Evolutionary conservation across 2,113 vertebrate species (phyloP).

Genomic region (Crotalus tigris): DNA sequence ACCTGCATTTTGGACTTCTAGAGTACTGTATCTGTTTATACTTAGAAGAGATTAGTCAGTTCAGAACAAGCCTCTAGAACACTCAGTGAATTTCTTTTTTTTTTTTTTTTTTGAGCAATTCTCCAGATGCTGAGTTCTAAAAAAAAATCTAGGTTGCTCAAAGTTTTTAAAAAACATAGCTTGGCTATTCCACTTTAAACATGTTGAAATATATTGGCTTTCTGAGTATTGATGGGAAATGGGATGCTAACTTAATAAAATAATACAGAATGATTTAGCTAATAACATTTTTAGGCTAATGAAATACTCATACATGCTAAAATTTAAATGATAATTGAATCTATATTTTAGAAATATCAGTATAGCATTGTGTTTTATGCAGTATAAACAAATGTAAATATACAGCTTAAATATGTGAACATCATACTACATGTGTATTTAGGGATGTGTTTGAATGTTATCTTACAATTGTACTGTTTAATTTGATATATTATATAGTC

Average conservation of each 20-base stretch:
- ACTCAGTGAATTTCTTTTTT: neutral
- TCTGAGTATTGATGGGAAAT: neutral
- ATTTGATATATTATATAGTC: neutral
- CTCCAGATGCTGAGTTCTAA: neutral
- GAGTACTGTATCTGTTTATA: neutral
- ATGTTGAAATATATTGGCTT: neutral
- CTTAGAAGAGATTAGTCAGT: neutral
- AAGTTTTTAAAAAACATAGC: neutral
- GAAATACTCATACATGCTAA: neutral
- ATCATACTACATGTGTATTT: neutral
- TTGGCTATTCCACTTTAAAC: neutral
- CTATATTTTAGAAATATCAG: neutral
- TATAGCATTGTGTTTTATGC: neutral
- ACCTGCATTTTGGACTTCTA: neutral
- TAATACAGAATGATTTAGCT: neutral
- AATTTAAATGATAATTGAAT: neutral
- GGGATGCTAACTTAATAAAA: neutral
- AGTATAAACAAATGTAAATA: neutral
- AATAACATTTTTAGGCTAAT: neutral
- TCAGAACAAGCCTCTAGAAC: neutral
- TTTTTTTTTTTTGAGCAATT: neutral
- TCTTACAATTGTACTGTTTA: neutral
- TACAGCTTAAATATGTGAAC: neutral
- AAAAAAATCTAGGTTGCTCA: neutral
- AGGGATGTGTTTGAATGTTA: neutral